Evolutionary conservation across 2,888 invertebrate species (phyloP), one percentile per base, ranked within the genome.

Genomic region (Punctoribates punctum): DNA sequence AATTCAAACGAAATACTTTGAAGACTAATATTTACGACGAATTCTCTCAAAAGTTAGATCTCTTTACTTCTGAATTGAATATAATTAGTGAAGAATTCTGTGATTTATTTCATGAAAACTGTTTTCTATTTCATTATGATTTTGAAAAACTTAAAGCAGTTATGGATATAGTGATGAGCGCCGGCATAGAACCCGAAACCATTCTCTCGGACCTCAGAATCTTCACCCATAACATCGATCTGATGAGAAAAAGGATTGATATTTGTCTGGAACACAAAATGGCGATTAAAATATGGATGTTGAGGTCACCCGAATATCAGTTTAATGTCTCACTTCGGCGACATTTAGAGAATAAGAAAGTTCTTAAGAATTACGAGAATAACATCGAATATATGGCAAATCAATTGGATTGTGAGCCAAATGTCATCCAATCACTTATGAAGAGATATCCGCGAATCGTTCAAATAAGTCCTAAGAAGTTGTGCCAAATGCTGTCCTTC

Each of bases 221-320:
- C 3, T 70, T 70, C 42, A 70, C 70, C 9, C 70, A 70, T 46
- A 70, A 70, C 13, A 23, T 70, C 42, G 42, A 70, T 11, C 0
- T 70, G 6, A 70, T 70, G 70, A 70, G 46, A 20, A 4, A 23
- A 15, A 15, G 70, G 46, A 70, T 70, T 11, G 13, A 70, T 20
- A 20, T n/a, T 20, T 70, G 70, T 20, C 0, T 42, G 2, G 11
- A 70, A 70, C 34, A 70, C 34, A 46, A 46, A 9, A 70, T 70
- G 70, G 23, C 70, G 9, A 23, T 70, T 23, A 70, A 70, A 46
- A 70, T 46, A 38, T 70, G 70, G 70, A 70, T 70, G 70, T 70
- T 70, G 34, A 70, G 70, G 46, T 70, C 70, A 6, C 11, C 70
- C 11, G 23, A 70, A 42, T 23, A 70, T n/a, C 13, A 20, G 23